Evolutionary conservation across 2,888 invertebrate genomes (phyloP), one percentile per base, ranked within the genome.

Genomic region (Orthosia incerta): DNA sequence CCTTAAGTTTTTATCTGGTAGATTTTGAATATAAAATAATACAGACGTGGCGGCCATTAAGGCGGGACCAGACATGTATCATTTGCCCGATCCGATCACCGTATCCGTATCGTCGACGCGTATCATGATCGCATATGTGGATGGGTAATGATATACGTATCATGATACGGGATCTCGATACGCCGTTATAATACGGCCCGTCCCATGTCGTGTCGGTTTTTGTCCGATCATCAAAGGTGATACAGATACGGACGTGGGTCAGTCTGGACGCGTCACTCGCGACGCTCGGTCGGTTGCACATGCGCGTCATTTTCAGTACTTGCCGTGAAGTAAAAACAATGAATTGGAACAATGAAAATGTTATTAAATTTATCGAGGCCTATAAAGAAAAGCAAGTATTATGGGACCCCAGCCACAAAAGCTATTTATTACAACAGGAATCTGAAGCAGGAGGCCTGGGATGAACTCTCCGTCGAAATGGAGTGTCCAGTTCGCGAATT

Each of bases 201-300:
- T 67, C 70, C 80, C 76, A 76, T 71, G 68, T 77, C 75, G 76
- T 63, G 76, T 79, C 77, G 70, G 79, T 74, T 78, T 81, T 81
- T 83, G 73, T 79, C 79, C 76, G 74, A 80, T 77, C 80, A 79
- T 81, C 77, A 83, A 81, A 80, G 80, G 31, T 66, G 76, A 79
- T 81, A 76, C 68, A 65, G 76, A 79, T 81, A 76, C 68, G 68
- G 67, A 61, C 51, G 53, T 55, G 20, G 53, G 53, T 53, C 20
- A 53, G 53, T 55, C 53, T 55, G 53, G 53, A 55, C 53, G 53
- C 53, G 53, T 55, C 53, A 55, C 53, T 61, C 61, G 45, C 20
- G 61, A 61, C 60, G 20, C 60, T 55, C 55, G 61, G 61, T 61
- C 61, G 48, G 61, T 61, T 61, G 61, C 61, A 61, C 61, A 48